Percentiles rank a stretch among this genome's conserved stretches.
phyloP scores from a whole-genome alignment of 2,888 invertebrate species.

The Conomelus anceps region DNA sequence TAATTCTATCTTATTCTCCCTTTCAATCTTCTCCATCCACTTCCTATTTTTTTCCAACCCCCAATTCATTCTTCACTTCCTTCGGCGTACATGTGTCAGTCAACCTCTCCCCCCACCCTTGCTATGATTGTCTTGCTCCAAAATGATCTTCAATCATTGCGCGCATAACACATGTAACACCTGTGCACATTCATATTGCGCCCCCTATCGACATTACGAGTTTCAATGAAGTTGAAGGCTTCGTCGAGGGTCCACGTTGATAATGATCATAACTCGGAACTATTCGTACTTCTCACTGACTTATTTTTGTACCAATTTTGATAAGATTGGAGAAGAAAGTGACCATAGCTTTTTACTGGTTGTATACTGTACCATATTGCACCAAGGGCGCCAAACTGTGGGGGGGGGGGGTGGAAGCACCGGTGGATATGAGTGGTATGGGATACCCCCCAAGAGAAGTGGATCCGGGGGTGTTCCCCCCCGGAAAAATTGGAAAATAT shows the following conservation, averaged over 20 bases:
- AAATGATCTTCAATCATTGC: neutral
- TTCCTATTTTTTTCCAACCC: neutral
- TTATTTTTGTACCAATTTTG: too few species aligned
- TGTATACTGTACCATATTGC: too few species aligned
- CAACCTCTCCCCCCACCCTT: neutral
- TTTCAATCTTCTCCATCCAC: neutral
- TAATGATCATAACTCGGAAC: neutral
- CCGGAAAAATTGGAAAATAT: too few species aligned
- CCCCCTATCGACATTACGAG: neutral
- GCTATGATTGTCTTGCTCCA: neutral
- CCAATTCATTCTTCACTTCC: neutral
- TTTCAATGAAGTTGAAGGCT: neutral
- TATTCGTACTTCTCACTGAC: too few species aligned
- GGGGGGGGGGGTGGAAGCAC: too few species aligned
- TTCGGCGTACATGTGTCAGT: neutral
- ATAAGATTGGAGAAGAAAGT: too few species aligned
- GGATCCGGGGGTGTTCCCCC: too few species aligned
- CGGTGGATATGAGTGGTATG: too few species aligned
- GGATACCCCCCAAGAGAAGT: too few species aligned
- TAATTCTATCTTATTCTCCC: slow-evolving; percentile 5
- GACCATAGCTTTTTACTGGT: too few species aligned
- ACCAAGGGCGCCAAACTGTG: too few species aligned
- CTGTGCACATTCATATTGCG: neutral
- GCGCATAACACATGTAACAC: neutral
- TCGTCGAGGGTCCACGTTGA: neutral